Evolutionary conservation across 2,888 invertebrate genomes (phyloP).

Genomic region (Hydrotaea diabolus): DNA sequence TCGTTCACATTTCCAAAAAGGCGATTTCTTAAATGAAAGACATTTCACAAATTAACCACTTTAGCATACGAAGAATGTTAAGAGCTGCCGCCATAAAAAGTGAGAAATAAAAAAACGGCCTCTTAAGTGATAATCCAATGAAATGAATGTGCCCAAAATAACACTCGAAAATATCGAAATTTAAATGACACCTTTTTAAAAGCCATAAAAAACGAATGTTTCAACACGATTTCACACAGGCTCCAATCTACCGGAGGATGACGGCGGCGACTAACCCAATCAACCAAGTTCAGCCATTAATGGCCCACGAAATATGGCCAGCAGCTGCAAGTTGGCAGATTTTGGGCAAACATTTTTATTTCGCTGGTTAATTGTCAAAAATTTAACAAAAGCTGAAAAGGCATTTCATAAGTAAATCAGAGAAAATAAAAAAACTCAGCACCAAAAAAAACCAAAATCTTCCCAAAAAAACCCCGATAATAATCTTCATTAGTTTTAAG

Average conservation of each 20-base stretch:
- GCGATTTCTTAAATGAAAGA: background rate
- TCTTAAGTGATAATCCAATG: background rate
- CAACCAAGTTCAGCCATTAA: slow-evolving; percentile 49
- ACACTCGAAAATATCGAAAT: slow-evolving; percentile 42
- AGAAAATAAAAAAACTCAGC: slow-evolving; percentile 7
- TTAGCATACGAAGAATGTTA: too few relatives aligned
- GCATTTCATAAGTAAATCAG: slow-evolving; percentile 30
- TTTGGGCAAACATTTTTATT: slow-evolving; percentile 42
- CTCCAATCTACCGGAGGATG: background rate
- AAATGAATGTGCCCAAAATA: slow-evolving; percentile 4
- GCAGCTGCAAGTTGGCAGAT: slow-evolving; percentile 64
- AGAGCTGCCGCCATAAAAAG: background rate
- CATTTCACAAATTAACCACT: background rate
- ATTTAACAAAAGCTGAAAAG: slow-evolving; percentile 41
- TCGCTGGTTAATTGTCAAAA: slow-evolving; percentile 67
- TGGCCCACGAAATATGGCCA: slow-evolving; percentile 36
- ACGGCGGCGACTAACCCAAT: slow-evolving; percentile 30
- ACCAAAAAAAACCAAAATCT: slow-evolving; percentile 36
- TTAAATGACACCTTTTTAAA: slow-evolving; percentile 63
- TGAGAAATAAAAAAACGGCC: slow-evolving; percentile 1
- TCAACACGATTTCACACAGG: slow-evolving; percentile 37
- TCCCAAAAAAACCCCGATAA: background rate
- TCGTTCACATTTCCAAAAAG: background rate
- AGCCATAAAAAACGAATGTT: slow-evolving; percentile 52
- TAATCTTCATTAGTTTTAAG: slow-evolving; percentile 17